Conservation (phyloP, 2,113 vertebrate genomes). For the Saimiri boliviensis region DNA sequence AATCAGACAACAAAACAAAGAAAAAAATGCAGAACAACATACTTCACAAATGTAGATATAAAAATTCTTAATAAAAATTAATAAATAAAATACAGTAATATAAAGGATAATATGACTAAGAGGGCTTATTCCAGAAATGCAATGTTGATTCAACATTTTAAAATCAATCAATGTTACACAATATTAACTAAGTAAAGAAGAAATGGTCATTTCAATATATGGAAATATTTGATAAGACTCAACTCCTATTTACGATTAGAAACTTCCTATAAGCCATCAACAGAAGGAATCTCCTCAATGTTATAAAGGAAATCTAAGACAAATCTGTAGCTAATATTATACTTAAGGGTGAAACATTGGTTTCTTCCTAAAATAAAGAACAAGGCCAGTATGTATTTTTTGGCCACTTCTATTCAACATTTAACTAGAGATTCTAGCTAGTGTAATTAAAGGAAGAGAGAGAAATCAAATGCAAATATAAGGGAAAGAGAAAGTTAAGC, state of each 20-base stretch:
- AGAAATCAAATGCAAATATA: too few relatives aligned
- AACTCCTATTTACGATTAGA: background rate
- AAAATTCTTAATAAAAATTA: background rate
- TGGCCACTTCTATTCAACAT: background rate
- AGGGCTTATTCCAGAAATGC: background rate
- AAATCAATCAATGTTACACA: background rate
- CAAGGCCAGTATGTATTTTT: background rate
- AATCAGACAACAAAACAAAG: background rate
- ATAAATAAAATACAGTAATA: background rate
- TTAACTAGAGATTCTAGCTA: background rate
- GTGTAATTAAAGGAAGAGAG: too few relatives aligned
- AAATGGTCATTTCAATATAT: background rate
- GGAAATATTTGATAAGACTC: background rate
- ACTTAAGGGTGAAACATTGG: background rate
- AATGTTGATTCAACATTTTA: background rate
- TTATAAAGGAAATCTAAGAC: background rate
- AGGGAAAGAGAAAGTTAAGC: background rate
- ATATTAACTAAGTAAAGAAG: background rate
- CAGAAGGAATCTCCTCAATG: background rate
- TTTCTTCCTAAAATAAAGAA: background rate
- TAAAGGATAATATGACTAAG: background rate
- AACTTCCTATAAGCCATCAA: background rate
- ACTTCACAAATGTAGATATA: background rate
- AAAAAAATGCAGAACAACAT: background rate
- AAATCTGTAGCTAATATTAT: background rate